Conservation (phyloP, 2,113 vertebrate genomes). For the Epinephelus moara region DNA sequence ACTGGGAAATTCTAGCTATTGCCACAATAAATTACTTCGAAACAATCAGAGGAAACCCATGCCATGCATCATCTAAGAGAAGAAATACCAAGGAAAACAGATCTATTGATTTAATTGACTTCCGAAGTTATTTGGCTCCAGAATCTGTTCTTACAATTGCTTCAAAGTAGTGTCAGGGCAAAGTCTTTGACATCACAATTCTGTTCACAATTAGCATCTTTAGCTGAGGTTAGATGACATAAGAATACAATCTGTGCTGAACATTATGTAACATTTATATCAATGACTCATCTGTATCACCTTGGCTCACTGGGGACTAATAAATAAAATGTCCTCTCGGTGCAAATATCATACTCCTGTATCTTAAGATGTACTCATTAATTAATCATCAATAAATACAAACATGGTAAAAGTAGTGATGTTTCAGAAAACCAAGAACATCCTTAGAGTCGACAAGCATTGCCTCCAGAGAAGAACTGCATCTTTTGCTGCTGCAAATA, state of each 20-base stretch:
- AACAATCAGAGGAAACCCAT: background rate
- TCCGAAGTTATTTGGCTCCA: background rate
- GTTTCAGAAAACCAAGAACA: constrained; percentile 15
- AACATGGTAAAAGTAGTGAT: background rate
- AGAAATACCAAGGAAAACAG: background rate
- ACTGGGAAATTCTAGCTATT: background rate
- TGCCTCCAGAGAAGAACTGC: background rate
- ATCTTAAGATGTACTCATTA: background rate
- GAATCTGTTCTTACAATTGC: background rate
- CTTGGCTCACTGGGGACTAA: background rate
- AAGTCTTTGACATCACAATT: background rate
- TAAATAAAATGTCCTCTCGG: background rate
- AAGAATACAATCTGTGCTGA: background rate
- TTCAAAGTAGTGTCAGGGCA: background rate
- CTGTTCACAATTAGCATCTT: background rate
- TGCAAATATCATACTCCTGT: background rate
- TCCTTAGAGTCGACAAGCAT: background rate
- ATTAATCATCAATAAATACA: background rate
- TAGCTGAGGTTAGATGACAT: background rate
- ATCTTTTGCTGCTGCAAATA: background rate
- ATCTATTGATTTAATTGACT: background rate
- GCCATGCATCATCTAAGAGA: background rate
- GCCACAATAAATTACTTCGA: background rate
- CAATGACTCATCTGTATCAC: background rate
- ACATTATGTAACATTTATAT: background rate